phyloP scores from a whole-genome alignment of 1,140 invertebrate genomes.

The Onthophagus taurus region DNA sequence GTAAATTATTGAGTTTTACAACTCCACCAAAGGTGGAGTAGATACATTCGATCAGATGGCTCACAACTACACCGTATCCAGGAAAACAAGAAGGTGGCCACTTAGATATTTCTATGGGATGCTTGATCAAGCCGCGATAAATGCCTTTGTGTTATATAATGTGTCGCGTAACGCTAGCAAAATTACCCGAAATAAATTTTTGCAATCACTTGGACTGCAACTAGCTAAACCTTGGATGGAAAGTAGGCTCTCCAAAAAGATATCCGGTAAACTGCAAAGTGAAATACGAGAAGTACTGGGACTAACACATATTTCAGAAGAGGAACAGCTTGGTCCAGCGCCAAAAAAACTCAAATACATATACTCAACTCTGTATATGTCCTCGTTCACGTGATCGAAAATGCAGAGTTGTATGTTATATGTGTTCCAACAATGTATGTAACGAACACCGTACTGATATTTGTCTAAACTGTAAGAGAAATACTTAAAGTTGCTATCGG shows the following conservation, averaged over 20 bases:
- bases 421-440: too few species aligned
- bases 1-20: too few species aligned
- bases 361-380: too few species aligned
- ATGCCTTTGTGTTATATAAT: conserved; percentile 5
- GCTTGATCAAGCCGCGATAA: background rate
- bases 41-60: conserved; percentile 9
- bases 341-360: background rate
- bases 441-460: too few species aligned
- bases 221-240: conserved; percentile 5
- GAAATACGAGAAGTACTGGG: conserved; percentile 8
- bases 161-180: background rate
- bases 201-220: conserved; percentile 5
- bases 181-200: background rate
- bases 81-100: conserved; percentile 6
- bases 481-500: too few species aligned
- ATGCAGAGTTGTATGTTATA: conserved; percentile 3
- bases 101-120: conserved; percentile 4
- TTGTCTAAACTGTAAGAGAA: too few species aligned
- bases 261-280: conserved; percentile 1
- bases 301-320: background rate
- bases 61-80: conserved; percentile 4
- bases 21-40: background rate
- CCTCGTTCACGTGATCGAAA: conserved; percentile 1
- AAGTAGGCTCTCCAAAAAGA: too few species aligned
- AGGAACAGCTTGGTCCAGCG: background rate